Evolutionary conservation across 2,888 invertebrate species (phyloP).

Genomic region (Brachycybe producta): DNA sequence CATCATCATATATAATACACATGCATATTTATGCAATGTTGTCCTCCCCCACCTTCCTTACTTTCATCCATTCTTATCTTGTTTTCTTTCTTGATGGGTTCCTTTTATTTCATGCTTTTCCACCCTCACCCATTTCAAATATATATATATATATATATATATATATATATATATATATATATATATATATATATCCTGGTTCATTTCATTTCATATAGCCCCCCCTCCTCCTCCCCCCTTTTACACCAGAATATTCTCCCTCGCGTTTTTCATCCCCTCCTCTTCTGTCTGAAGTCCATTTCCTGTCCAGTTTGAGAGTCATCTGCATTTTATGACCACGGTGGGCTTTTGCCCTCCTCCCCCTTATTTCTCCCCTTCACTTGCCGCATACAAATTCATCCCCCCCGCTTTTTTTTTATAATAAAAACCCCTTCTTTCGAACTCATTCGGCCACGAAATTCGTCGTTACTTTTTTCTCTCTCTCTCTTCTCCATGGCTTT

Average conservation of each 20-base stretch:
- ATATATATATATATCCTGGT: too few relatives aligned
- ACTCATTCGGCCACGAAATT: constrained; percentile 12
- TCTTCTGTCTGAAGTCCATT: constrained; percentile 12
- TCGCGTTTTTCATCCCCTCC: not conserved
- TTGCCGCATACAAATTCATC: not conserved
- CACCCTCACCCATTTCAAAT: too few relatives aligned
- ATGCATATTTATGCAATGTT: too few relatives aligned
- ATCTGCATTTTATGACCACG: constrained; percentile 13
- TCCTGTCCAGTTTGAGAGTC: constrained; percentile 15
- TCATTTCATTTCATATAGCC: not conserved
- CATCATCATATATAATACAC: too few relatives aligned
- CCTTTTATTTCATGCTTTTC: too few relatives aligned
- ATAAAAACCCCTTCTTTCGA: not conserved
- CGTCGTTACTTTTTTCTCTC: constrained; percentile 7
- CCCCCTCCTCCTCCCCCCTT: not conserved
- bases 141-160: too few relatives aligned
- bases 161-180: too few relatives aligned
- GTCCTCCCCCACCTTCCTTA: too few relatives aligned
- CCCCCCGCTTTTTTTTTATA: not conserved
- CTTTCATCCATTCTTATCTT: too few relatives aligned
- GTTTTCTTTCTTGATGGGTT: too few relatives aligned
- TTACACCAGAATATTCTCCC: not conserved
- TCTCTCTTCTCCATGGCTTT: too few relatives aligned
- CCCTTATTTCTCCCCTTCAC: not conserved
- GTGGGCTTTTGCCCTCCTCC: not conserved